phyloP scores from a whole-genome alignment of 1,140 invertebrate species.

The Sipha flava region DNA sequence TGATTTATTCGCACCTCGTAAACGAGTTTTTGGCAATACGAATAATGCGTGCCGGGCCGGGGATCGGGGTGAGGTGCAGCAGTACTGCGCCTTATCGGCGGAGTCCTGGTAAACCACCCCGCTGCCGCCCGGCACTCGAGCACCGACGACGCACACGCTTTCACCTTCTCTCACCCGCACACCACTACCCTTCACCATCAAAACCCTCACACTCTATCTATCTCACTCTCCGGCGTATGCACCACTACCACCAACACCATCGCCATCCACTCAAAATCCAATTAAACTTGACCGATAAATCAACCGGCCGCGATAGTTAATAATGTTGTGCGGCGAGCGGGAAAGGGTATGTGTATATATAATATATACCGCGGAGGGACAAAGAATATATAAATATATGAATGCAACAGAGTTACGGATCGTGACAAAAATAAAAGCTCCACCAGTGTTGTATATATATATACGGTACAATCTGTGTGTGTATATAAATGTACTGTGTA shows the following conservation, averaged over 20 bases:
- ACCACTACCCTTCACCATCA: too few species aligned
- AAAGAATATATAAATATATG: not conserved
- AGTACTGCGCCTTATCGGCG: constrained; percentile 14
- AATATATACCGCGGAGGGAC: too few species aligned
- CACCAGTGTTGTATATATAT: not conserved
- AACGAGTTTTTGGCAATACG: constrained; percentile 30
- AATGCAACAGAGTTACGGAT: not conserved
- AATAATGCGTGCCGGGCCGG: not conserved
- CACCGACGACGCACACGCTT: not conserved
- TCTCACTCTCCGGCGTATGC: not conserved
- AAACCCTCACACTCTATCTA: not conserved
- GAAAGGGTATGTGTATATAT: too few species aligned
- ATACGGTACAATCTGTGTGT: not conserved
- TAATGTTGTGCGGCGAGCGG: constrained; percentile 4
- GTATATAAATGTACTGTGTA: not conserved
- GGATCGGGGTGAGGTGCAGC: not conserved
- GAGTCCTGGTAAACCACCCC: constrained; percentile 6
- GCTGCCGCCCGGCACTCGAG: not conserved
- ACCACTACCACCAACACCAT: too few species aligned
- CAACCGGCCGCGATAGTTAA: constrained; percentile 28
- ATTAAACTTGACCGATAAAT: constrained; percentile 33
- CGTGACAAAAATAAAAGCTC: constrained; percentile 20
- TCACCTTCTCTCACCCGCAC: not conserved
- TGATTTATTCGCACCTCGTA: constrained; percentile 32
- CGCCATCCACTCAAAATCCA: constrained; percentile 30